Percentiles rank a stretch among this genome's conserved stretches.
These are phyloP conservation scores for Bos indicus DNA, from an alignment of 2,113 vertebrate genomes.

Conservation along the genomic window DNA sequence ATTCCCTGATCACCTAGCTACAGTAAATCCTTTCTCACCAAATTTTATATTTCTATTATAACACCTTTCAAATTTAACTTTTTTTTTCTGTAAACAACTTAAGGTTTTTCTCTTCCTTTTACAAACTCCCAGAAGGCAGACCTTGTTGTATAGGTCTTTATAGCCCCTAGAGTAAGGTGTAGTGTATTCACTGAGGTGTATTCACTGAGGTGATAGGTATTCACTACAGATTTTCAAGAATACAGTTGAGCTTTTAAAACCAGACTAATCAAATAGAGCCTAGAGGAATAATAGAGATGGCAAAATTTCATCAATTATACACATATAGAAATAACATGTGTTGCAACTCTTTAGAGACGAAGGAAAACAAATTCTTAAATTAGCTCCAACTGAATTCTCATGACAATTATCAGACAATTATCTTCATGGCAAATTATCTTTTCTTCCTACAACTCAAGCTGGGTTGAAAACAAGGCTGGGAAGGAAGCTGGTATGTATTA, in stretches of 20 bases:
- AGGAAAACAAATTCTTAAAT: conserved; percentile 1
- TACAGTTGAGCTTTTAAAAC: not conserved
- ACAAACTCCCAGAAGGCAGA: not conserved
- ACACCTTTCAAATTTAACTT: not conserved
- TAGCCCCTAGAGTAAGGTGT: not conserved
- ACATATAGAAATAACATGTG: not conserved
- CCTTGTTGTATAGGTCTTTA: not conserved
- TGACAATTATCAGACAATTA: not conserved
- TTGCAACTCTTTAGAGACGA: not conserved
- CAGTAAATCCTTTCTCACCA: not conserved
- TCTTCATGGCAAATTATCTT: not conserved
- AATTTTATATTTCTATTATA: not conserved
- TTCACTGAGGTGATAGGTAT: not conserved
- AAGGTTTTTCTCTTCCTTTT: not conserved
- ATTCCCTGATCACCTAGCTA: not conserved
- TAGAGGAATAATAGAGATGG: not conserved
- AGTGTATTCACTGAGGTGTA: too few relatives aligned
- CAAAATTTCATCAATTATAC: not conserved
- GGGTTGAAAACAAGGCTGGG: not conserved
- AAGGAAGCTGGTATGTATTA: not conserved
- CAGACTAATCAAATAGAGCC: not conserved
- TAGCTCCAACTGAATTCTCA: conserved; percentile 12
- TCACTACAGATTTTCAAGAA: not conserved
- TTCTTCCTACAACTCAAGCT: not conserved
- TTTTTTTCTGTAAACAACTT: not conserved